Evolutionary conservation across 1,140 invertebrate species (phyloP).

Genomic region (Drosophila cardini): DNA sequence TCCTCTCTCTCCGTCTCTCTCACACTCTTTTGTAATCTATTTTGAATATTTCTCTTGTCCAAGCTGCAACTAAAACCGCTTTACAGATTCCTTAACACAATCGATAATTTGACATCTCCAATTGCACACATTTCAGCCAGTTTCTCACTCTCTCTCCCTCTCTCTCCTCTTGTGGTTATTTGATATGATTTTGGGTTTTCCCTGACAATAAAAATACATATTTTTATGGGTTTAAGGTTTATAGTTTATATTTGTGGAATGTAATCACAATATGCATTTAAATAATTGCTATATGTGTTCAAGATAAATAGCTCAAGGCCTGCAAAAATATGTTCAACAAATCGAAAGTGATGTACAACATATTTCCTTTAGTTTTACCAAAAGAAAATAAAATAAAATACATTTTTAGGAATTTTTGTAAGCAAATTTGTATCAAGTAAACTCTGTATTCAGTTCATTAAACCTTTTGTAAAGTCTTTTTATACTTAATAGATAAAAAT

Average conservation of each 20-base stretch:
- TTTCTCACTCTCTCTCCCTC: background rate
- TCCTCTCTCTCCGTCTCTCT: no score
- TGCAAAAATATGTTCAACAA: background rate
- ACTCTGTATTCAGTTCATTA: background rate
- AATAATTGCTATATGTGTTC: conserved; percentile 7
- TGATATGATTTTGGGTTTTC: background rate
- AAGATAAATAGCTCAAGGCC: conserved; percentile 2
- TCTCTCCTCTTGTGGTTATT: background rate
- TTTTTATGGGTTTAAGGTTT: conserved; percentile 1
- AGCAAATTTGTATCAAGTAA: background rate
- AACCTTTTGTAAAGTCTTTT: no score
- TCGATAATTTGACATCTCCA: conserved; percentile 45
- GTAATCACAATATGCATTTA: conserved; percentile 12
- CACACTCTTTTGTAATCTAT: conserved; percentile 48
- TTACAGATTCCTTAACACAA: conserved; percentile 31
- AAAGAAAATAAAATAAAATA: background rate
- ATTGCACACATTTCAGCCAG: conserved; percentile 21
- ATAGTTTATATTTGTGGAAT: conserved; percentile 10
- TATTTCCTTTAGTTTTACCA: background rate
- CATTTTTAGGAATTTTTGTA: background rate
- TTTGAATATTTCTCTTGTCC: conserved; percentile 15
- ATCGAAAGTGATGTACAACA: background rate
- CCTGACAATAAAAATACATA: background rate
- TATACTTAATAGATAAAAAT: no score
- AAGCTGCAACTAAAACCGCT: background rate